A percentile compares a stretch with the other conserved stretches of the same genome.
Evolutionary conservation across 1,140 invertebrate species (phyloP).

Genomic region (Wasmannia auropunctata): DNA sequence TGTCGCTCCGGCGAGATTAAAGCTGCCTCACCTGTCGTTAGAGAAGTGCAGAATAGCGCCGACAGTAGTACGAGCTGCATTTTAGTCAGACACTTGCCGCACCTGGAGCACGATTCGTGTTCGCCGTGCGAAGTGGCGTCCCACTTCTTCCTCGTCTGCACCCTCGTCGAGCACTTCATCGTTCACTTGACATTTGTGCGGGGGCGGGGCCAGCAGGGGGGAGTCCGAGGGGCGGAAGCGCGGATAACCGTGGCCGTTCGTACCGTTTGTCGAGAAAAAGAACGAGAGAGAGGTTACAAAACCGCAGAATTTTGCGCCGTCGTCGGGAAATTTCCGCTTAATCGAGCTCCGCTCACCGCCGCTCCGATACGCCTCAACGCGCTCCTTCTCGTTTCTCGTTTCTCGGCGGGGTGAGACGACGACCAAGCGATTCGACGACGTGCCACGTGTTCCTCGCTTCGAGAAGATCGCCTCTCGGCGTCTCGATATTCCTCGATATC

Average conservation of each 20-base stretch:
- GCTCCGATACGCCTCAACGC: not conserved
- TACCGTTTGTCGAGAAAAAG: not conserved
- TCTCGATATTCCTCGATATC: not conserved
- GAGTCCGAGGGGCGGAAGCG: not conserved
- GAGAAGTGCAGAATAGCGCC: slow-evolving; percentile 59
- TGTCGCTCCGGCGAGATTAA: slow-evolving; percentile 50
- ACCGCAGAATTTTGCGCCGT: not conserved
- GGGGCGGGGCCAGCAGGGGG: not conserved
- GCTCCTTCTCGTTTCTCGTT: not conserved
- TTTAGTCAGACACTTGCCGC: slow-evolving; percentile 68
- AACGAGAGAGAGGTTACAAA: slow-evolving; percentile 12
- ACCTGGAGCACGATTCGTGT: slow-evolving; percentile 68
- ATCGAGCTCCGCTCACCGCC: not conserved
- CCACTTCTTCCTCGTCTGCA: slow-evolving; percentile 43
- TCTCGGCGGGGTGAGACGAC: not conserved
- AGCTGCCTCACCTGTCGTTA: slow-evolving; percentile 71
- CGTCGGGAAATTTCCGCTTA: slow-evolving; percentile 5
- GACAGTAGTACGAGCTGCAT: slow-evolving; percentile 72
- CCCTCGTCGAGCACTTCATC: slow-evolving; percentile 66
- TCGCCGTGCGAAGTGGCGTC: slow-evolving; percentile 56
- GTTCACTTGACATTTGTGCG: slow-evolving; percentile 66
- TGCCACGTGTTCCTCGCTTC: not conserved
- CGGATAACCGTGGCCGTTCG: slow-evolving; percentile 27
- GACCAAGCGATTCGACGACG: not conserved
- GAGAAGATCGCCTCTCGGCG: not conserved